Conservation (phyloP, 2,888 invertebrate genomes). For the Rhodophaea formosa region DNA sequence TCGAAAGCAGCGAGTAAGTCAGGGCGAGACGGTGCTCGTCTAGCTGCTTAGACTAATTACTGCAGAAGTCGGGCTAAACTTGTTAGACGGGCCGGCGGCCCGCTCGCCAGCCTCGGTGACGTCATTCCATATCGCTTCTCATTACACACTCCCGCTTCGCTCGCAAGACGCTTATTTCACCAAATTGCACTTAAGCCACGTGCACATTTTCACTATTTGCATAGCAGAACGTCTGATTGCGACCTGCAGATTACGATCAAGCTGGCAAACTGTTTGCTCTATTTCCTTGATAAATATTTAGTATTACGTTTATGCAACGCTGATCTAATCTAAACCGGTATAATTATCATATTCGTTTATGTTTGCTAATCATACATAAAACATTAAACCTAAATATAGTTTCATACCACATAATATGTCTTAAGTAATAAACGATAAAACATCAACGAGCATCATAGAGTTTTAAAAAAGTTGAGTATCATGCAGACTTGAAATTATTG, state of each 20-base stretch:
- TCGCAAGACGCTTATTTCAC: slow-evolving; percentile 42
- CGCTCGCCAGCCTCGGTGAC: slow-evolving; percentile 36
- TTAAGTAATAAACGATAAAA: too few species aligned
- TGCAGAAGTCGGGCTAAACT: slow-evolving; percentile 65
- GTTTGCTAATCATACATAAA: background rate
- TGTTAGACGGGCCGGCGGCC: slow-evolving; percentile 47
- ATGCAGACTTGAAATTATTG: too few species aligned
- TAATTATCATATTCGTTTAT: background rate
- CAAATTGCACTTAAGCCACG: slow-evolving; percentile 44
- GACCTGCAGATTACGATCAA: slow-evolving; percentile 10
- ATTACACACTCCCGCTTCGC: slow-evolving; percentile 34
- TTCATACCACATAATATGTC: background rate
- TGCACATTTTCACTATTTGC: slow-evolving; percentile 32
- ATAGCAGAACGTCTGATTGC: slow-evolving; percentile 18
- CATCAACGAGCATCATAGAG: too few species aligned
- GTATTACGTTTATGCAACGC: background rate
- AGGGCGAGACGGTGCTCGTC: slow-evolving; percentile 48
- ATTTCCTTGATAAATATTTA: background rate
- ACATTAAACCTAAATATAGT: background rate
- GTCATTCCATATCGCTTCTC: slow-evolving; percentile 40
- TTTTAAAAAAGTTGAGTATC: too few species aligned
- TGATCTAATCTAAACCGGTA: background rate
- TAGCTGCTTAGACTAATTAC: slow-evolving; percentile 71
- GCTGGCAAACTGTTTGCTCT: background rate
- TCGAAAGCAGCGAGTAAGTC: slow-evolving; percentile 48